These are phyloP conservation scores for Mus minutoides DNA, from an alignment of 2,797 vertebrate genomes.

Conservation along the genomic window DNA sequence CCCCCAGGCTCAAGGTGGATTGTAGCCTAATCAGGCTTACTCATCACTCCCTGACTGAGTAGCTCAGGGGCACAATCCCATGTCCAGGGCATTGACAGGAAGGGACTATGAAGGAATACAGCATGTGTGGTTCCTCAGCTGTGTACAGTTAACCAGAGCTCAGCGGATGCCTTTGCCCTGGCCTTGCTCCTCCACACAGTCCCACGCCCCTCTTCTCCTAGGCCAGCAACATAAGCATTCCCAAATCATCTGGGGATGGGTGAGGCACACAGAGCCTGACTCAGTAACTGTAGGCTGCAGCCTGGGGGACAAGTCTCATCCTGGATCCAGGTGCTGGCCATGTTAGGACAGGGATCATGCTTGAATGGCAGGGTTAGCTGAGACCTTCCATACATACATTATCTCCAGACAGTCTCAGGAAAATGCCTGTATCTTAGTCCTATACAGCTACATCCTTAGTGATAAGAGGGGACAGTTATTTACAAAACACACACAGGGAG, in stretches of 20 bases:
- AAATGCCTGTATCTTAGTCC: neutral
- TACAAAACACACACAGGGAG: neutral
- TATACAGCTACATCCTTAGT: constrained; percentile 17
- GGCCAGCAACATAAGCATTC: neutral
- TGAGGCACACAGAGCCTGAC: constrained; percentile 22
- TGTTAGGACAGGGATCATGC: neutral
- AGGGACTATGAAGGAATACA: neutral
- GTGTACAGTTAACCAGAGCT: neutral
- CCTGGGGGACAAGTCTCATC: neutral
- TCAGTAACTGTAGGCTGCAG: neutral
- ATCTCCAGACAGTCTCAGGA: neutral
- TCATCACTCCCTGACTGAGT: neutral
- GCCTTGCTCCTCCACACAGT: neutral
- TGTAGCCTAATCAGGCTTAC: neutral
- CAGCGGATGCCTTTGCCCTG: neutral
- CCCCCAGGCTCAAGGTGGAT: neutral
- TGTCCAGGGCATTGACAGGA: neutral
- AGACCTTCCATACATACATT: neutral
- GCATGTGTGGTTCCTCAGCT: neutral
- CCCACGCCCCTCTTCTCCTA: neutral
- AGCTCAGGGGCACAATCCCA: neutral
- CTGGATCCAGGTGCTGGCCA: neutral
- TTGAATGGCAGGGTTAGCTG: neutral
- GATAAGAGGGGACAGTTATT: neutral
- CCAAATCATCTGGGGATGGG: neutral